Evolutionary conservation across 2,888 invertebrate species (phyloP).

Genomic region (Morinoia aosen): DNA sequence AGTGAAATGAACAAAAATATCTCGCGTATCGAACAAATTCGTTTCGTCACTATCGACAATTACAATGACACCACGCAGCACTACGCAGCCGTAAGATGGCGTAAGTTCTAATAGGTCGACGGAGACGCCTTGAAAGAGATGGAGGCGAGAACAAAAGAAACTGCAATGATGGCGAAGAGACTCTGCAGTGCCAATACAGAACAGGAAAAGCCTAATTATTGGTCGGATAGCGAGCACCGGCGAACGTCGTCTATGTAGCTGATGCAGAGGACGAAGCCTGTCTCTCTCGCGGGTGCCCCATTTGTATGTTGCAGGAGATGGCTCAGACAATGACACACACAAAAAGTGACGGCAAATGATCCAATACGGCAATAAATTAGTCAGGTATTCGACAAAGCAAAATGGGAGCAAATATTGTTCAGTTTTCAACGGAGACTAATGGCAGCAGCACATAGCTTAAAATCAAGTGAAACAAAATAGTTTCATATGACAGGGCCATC

Average conservation of each 20-base stretch:
- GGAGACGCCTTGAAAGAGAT: background rate
- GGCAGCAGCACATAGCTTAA: background rate
- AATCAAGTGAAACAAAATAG: background rate
- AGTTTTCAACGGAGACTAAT: background rate
- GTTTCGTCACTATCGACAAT: no score
- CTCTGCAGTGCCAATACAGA: slow-evolving; percentile 14
- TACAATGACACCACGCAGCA: no score
- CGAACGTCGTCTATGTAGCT: background rate
- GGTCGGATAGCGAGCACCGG: background rate
- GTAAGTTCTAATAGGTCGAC: no score
- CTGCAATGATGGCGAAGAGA: background rate
- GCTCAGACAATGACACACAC: background rate
- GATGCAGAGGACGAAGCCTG: background rate
- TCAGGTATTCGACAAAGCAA: background rate
- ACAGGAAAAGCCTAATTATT: slow-evolving; percentile 26
- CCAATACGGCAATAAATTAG: background rate
- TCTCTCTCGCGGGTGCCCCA: background rate
- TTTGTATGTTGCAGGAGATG: background rate
- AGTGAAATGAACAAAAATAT: no score
- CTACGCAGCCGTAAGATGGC: no score
- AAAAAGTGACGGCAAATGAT: background rate
- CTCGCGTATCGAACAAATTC: no score
- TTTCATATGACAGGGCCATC: background rate
- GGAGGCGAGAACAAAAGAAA: background rate
- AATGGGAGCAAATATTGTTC: background rate